Evolutionary conservation across 2,113 vertebrate genomes (phyloP).

Genomic region (Athene cunicularia): DNA sequence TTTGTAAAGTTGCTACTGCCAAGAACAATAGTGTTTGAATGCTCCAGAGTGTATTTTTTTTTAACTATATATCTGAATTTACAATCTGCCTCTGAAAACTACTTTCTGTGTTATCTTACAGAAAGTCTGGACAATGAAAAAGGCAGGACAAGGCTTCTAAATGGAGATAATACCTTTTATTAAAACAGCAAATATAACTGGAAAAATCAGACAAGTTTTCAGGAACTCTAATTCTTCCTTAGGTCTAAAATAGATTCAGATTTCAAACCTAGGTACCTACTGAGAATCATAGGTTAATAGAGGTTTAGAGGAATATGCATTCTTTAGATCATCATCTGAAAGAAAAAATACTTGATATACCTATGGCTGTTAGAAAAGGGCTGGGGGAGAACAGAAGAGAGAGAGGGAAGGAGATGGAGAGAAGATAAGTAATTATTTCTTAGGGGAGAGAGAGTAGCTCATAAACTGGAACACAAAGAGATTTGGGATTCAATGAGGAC

Average conservation of each 20-base stretch:
- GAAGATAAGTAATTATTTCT: not conserved
- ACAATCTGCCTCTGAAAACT: not conserved
- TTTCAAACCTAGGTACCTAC: not conserved
- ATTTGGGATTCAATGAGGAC: not conserved
- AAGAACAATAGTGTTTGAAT: not conserved
- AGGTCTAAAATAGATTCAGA: not conserved
- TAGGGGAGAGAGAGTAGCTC: not conserved
- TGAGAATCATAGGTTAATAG: not conserved
- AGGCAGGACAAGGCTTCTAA: not conserved
- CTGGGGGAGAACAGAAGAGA: not conserved
- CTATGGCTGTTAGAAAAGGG: not conserved
- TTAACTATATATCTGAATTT: not conserved
- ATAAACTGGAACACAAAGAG: not conserved
- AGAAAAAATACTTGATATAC: not conserved
- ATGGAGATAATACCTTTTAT: not conserved
- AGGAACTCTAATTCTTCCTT: not conserved
- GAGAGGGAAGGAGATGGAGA: not conserved
- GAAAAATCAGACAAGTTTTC: not conserved
- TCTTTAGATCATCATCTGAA: not conserved
- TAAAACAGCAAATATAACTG: not conserved
- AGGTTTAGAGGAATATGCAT: not conserved
- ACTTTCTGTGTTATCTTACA: not conserved
- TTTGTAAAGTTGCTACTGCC: not conserved
- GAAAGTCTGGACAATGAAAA: not conserved
- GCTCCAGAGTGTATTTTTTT: too few relatives aligned